phyloP scores from a whole-genome alignment of 2,113 vertebrate species.

The Eudyptes chrysolophus region DNA sequence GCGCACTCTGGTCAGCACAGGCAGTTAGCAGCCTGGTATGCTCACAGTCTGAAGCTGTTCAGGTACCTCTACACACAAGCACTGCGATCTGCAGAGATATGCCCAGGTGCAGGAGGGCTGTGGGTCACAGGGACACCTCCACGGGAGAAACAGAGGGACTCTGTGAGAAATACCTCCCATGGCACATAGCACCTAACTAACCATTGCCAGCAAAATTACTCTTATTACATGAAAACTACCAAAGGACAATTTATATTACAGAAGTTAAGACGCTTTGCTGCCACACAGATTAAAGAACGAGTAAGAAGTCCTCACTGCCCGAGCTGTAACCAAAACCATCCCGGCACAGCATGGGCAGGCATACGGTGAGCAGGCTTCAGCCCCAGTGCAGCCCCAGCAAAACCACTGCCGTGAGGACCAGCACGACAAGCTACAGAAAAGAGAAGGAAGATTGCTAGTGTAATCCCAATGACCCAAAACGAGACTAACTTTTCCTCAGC shows the following conservation, averaged over 20 bases:
- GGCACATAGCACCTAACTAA: background rate
- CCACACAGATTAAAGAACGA: background rate
- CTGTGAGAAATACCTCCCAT: background rate
- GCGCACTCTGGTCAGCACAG: background rate
- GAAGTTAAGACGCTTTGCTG: background rate
- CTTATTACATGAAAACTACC: background rate
- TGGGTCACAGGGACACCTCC: background rate
- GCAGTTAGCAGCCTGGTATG: fast-evolving
- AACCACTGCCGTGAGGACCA: background rate
- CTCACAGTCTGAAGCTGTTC: background rate
- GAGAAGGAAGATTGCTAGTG: background rate
- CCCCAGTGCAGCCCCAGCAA: background rate
- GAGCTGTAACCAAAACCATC: background rate
- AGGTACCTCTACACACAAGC: background rate
- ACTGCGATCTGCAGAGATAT: fast-evolving
- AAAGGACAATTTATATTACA: background rate
- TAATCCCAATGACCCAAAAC: background rate
- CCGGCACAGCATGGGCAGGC: background rate
- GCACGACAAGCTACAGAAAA: background rate
- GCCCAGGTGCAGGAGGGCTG: background rate
- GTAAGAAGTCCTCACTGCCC: background rate
- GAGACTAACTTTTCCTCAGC: background rate
- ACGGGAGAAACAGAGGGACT: background rate
- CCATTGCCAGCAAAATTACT: background rate
- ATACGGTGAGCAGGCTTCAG: fast-evolving